Percentiles rank a stretch among this genome's conserved stretches.
These are phyloP conservation scores for Andrena fulva DNA, from an alignment of 2,888 invertebrate genomes.

Conservation along the genomic window DNA sequence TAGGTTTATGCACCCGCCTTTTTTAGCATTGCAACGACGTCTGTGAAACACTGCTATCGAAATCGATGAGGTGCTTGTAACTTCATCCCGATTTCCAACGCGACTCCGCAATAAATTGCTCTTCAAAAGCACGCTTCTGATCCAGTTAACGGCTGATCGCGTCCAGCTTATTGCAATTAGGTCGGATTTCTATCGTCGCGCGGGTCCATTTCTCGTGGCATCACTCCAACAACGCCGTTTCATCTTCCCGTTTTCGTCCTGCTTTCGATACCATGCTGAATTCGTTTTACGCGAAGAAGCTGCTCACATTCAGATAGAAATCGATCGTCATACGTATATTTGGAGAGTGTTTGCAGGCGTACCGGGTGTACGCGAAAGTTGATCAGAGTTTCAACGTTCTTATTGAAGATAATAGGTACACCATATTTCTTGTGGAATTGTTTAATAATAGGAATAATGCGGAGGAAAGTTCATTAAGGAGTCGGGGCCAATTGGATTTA, in stretches of 20 bases:
- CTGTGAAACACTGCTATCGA: constrained; percentile 21
- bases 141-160: constrained; percentile 4
- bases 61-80: constrained; percentile 22
- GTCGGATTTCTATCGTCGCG: constrained; percentile 12
- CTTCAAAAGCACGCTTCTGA: constrained; percentile 2
- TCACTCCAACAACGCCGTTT: constrained; percentile 29
- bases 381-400: neutral
- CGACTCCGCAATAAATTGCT: constrained; percentile 17
- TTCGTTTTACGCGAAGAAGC: constrained; percentile 56
- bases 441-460: no score
- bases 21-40: neutral
- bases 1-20: constrained; percentile 18
- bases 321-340: constrained; percentile 56
- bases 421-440: neutral
- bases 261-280: constrained; percentile 53
- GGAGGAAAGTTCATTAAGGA: no score
- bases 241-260: constrained; percentile 9
- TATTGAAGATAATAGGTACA: no score
- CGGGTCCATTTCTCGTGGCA: constrained; percentile 43
- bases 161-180: constrained; percentile 24
- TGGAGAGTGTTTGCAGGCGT: constrained; percentile 21
- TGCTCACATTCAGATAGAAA: constrained; percentile 51
- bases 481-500: no score
- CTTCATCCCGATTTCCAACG: constrained; percentile 5
- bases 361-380: constrained; percentile 39